phyloP scores from a whole-genome alignment of 2,797 vertebrate species.

The Pangasius sanitwongsei region DNA sequence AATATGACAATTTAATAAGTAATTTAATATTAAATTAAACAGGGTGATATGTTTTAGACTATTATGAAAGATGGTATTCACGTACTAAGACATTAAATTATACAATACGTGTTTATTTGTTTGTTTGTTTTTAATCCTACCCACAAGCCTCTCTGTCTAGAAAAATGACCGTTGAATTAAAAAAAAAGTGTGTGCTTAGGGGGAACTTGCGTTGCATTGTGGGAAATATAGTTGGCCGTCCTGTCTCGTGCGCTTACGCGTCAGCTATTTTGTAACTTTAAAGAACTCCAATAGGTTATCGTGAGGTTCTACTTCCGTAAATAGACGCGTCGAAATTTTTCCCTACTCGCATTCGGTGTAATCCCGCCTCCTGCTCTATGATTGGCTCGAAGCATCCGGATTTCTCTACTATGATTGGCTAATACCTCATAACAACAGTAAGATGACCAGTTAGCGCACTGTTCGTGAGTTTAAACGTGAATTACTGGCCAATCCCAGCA shows the following conservation, averaged over 20 bases:
- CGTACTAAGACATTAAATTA: not conserved
- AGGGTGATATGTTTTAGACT: not conserved
- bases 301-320: constrained; percentile 49
- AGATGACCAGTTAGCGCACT: not conserved
- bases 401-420: not conserved
- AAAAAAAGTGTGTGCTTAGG: accelerated
- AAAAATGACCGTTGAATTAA: constrained; percentile 14
- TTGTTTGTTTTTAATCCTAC: not conserved
- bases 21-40: not conserved
- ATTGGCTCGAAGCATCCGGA: not conserved
- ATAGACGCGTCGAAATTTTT: constrained; percentile 30
- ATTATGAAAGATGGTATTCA: not conserved
- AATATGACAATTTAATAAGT: no score
- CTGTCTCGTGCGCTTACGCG: not conserved
- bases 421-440: not conserved
- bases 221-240: constrained; percentile 50
- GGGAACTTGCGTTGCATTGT: not conserved
- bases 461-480: not conserved
- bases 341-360: not conserved
- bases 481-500: not conserved
- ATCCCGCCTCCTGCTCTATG: not conserved
- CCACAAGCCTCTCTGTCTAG: not conserved
- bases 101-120: not conserved
- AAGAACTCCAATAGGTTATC: constrained; percentile 41
- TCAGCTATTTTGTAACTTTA: not conserved